Base-by-base conservation (phyloP, 2,888 invertebrate genomes). In the Seira ritae region DNA sequence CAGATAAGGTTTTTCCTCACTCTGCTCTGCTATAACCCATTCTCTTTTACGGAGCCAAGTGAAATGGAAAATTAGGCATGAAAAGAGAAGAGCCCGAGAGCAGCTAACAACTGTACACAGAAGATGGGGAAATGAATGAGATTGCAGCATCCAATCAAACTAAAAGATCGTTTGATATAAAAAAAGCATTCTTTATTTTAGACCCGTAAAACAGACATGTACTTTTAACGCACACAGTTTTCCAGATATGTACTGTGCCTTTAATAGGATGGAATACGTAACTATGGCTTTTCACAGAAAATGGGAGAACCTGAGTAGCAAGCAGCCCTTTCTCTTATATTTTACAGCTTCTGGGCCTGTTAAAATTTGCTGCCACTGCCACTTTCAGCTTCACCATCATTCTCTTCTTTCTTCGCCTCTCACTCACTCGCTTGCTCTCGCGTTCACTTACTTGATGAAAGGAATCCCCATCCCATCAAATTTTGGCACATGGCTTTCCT, bases 31-130 rank as follows among this genome's bases (percentile, higher is more conserved):
- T 74, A 42, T 8, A 42, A 6, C 75, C 73, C 42, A 72, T 82
- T 82, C 82, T 82, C 82, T 81, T 81, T 42, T 42, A 81, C 70
- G 75, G 50, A 74, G 77, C 65, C 50, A 70, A 84, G 74, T 78
- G 78, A 84, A 81, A 81, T 81, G 81, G 84, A 84, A 84, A 84
- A 84, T 84, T 84, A 84, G 81, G 77, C 80, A 77, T 65, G 70
- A 78, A 78, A 77, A 80, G 82, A 81, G 68, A 17, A 31, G 69
- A 62, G 24, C n/a, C 15, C 20, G 23, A 69, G 69, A 12, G 42
- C 42, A 8, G 6, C 42, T 42, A 6, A 8, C 42, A 42, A n/a
- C 42, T 6, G 6, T 42, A 42, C 42, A 42, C 20, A 73, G 31
- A 81, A 66, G 81, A 75, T 81, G 81, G 82, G 72, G 72, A 82